Conservation (phyloP, 1,140 invertebrate species). For the Hylaeus anthracinus region DNA sequence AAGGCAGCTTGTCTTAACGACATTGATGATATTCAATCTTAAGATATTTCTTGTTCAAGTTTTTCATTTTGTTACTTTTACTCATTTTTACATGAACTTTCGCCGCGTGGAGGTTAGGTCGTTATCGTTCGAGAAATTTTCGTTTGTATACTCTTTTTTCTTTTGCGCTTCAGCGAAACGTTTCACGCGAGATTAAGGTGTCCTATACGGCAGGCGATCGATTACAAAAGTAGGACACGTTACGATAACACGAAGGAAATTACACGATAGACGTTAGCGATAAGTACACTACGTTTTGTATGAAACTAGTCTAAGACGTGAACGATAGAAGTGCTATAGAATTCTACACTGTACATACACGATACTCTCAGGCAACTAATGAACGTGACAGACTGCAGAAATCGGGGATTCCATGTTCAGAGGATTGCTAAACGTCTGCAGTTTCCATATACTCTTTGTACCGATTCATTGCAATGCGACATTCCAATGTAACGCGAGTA, state of each 20-base stretch:
- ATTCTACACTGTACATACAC: constrained; percentile 48
- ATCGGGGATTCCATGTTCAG: constrained; percentile 24
- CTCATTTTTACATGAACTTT: constrained; percentile 51
- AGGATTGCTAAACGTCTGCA: background rate
- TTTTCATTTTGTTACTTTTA: constrained; percentile 48
- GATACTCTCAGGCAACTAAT: constrained; percentile 39
- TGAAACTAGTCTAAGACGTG: constrained; percentile 71
- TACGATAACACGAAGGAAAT: constrained; percentile 12
- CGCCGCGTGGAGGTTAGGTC: background rate
- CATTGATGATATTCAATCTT: constrained; percentile 33
- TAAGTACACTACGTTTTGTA: constrained; percentile 66
- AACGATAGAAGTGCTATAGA: constrained; percentile 48
- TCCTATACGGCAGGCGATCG: background rate
- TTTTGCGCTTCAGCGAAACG: background rate
- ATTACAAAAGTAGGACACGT: background rate
- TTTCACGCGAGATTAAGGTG: constrained; percentile 15
- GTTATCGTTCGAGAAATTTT: constrained; percentile 21
- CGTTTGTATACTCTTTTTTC: background rate
- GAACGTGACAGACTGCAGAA: constrained; percentile 36
- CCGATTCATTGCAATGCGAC: constrained; percentile 42
- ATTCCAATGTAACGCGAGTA: constrained; percentile 54
- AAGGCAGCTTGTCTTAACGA: constrained; percentile 20
- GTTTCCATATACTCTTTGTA: constrained; percentile 40
- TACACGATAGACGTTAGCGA: constrained; percentile 55
- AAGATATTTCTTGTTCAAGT: constrained; percentile 39